A percentile compares a stretch with the other conserved stretches of the same genome.
Conservation (phyloP, 2,797 vertebrate genomes). For the Nyctibius grandis region DNA sequence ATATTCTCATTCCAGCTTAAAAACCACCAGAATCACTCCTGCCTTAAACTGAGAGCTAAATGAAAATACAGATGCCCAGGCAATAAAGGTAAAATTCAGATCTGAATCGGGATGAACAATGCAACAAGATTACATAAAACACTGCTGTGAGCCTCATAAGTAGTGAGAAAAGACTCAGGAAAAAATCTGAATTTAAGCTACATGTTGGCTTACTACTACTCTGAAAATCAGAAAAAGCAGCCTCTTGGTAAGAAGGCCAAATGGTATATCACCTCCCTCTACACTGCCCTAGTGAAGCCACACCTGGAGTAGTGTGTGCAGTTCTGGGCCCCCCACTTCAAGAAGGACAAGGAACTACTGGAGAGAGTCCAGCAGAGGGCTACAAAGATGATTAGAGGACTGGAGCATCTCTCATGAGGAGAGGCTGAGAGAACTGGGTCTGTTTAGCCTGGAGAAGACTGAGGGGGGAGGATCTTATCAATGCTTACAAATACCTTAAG, state of each 20-base stretch:
- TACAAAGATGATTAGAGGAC: too few relatives aligned
- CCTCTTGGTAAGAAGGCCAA: neutral
- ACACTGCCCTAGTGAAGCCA: too few relatives aligned
- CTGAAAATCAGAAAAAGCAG: neutral
- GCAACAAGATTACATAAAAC: neutral
- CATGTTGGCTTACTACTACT: neutral
- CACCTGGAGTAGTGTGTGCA: too few relatives aligned
- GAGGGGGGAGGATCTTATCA: too few relatives aligned
- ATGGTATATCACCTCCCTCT: too few relatives aligned
- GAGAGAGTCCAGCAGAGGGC: too few relatives aligned
- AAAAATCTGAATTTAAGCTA: neutral
- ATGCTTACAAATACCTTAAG: too few relatives aligned
- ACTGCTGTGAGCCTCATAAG: neutral
- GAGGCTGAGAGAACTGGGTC: too few relatives aligned
- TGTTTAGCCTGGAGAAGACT: too few relatives aligned
- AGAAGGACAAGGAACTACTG: too few relatives aligned
- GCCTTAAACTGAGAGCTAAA: neutral
- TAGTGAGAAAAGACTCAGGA: neutral
- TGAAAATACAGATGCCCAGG: neutral
- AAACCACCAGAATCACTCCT: neutral
- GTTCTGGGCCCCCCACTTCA: too few relatives aligned
- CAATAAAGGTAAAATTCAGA: neutral
- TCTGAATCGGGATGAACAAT: neutral
- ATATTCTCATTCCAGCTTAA: neutral
- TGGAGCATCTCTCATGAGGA: too few relatives aligned